Base-by-base conservation (phyloP, 2,113 vertebrate species). In the Cyrtonyx montezumae region DNA sequence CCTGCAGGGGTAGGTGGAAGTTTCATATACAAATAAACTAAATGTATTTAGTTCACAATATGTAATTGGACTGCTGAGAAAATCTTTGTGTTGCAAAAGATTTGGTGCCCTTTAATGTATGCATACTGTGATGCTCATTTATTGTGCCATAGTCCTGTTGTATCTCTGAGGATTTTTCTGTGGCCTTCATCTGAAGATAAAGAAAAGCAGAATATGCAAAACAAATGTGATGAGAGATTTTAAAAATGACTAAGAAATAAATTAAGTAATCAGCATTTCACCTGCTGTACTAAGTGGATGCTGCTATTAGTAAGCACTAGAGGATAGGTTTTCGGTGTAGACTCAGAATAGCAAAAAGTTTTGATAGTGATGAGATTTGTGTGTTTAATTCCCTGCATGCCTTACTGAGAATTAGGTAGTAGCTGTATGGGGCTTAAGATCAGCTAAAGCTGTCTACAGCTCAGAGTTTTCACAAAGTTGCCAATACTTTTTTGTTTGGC, bases 191-290 rank as follows among this genome's bases (percentile, higher is more conserved):
- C 51, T 78, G 28, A 49, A 32, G 65, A 65, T 21, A 61, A 84
- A 80, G 71, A 77, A 79, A 93, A 78, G 26, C n/a, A 85, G 68
- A 48, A 34, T 78, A 58, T 85, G 79, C 78, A 85, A 85, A 96
- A 83, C 83, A 91, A 89, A 92, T 83, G 51, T 37, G 51, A 71
- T 79, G 70, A 58, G 62, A 89, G 37, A 32, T 84, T 84, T 94
- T 74, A n/a, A 62, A 15, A 58, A 79, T 63, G n/a, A 55, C 66
- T 90, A 88, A 91, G 63, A 95, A 84, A 89, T 81, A 90, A 93
- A 95, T 96, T 73, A 93, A 93, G 66, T 49, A 83, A 96, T 95
- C 94, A 94, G 19, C 58, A 69, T 93, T 96, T 94, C 65, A 95
- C 79, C 75, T 93, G 85, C 5, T 32, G 43, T 65, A 85, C 66